These are phyloP conservation scores for Allolobophora icterica DNA, from an alignment of 2,888 invertebrate genomes.

Conservation along the genomic window DNA sequence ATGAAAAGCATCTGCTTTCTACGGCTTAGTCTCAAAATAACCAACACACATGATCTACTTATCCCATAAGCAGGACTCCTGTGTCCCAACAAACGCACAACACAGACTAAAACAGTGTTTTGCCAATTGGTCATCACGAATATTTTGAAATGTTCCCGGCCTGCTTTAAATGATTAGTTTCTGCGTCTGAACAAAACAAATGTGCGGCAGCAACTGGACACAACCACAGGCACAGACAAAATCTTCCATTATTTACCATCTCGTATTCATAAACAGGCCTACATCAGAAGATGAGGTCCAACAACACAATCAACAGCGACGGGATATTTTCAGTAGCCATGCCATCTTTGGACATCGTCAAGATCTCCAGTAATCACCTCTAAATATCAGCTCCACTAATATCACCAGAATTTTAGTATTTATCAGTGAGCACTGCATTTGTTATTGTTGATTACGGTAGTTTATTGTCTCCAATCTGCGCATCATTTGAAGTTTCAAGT, in stretches of 20 bases:
- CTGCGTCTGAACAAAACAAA: background rate
- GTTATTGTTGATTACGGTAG: no score
- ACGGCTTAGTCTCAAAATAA: no score
- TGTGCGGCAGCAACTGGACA: background rate
- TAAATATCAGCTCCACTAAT: no score
- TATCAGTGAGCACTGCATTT: no score
- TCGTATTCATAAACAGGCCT: background rate
- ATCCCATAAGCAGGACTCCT: background rate
- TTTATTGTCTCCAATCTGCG: no score
- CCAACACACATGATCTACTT: background rate
- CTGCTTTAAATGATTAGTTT: background rate
- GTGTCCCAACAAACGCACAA: background rate
- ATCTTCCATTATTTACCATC: slow-evolving; percentile 17
- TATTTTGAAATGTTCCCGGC: background rate
- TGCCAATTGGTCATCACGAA: background rate
- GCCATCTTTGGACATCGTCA: background rate
- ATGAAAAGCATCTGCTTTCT: background rate
- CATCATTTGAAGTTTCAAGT: no score
- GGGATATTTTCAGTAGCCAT: background rate
- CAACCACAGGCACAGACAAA: background rate
- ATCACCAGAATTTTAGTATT: no score
- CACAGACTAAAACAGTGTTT: background rate
- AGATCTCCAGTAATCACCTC: background rate
- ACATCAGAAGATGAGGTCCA: background rate
- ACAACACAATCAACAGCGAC: background rate